phyloP scores from a whole-genome alignment of 2,113 vertebrate species.

The Malurus melanocephalus region DNA sequence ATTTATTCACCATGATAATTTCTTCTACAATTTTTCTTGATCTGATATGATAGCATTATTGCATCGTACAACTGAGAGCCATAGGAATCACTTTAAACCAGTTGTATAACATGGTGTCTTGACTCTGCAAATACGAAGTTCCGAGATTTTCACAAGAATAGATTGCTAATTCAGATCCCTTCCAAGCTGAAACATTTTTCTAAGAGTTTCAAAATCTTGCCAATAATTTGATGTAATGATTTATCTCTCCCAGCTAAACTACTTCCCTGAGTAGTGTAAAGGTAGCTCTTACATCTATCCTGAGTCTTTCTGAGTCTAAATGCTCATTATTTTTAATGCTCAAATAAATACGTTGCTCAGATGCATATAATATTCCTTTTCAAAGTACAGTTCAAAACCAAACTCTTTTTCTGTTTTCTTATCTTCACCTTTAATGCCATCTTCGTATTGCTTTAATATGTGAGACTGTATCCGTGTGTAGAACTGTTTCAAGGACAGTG shows the following conservation, averaged over 20 bases:
- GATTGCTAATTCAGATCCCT: background rate
- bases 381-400: background rate
- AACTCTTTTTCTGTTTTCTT: background rate
- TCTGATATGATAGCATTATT: background rate
- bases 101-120: background rate
- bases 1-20: background rate
- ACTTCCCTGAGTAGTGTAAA: background rate
- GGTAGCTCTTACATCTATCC: background rate
- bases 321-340: background rate
- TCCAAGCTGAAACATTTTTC: background rate
- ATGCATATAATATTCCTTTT: background rate
- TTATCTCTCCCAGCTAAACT: background rate
- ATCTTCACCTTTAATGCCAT: background rate
- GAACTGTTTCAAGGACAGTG: background rate
- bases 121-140: background rate
- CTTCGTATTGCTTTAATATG: background rate
- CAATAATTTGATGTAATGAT: background rate
- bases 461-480: background rate
- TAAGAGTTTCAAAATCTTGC: background rate
- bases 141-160: background rate
- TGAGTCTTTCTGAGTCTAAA: background rate
- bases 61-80: background rate
- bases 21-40: background rate
- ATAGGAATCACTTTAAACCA: background rate
- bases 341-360: background rate